A percentile compares a stretch with the other conserved stretches of the same genome.
phyloP scores from a whole-genome alignment of 2,113 vertebrate genomes.

The Trinectes maculatus region DNA sequence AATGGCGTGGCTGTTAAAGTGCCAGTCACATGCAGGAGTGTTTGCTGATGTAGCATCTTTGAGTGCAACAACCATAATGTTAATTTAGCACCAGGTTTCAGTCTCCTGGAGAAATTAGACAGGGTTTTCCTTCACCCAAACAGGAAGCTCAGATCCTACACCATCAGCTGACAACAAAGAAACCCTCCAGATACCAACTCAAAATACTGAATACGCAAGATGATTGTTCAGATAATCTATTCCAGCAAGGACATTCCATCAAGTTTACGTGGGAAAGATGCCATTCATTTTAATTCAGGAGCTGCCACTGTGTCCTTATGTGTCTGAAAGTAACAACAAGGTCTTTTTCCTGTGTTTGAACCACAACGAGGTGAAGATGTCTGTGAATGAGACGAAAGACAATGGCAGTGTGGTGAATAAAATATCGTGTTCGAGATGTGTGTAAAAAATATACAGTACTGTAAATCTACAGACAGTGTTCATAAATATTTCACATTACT shows the following conservation, averaged over 20 bases:
- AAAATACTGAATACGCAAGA: slow-evolving; percentile 27
- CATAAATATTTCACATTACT: slow-evolving; percentile 20
- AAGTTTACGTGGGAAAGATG: background rate
- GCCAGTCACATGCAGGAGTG: background rate
- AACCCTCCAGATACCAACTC: slow-evolving; percentile 23
- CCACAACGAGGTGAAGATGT: background rate
- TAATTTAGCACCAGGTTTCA: slow-evolving; percentile 9
- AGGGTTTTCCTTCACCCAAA: slow-evolving; percentile 30
- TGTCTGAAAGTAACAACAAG: slow-evolving; percentile 10
- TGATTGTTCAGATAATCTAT: slow-evolving; percentile 11
- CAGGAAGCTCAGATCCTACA: slow-evolving; percentile 52
- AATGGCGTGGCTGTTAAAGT: background rate
- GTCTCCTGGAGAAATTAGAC: slow-evolving; percentile 32
- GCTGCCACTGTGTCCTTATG: background rate
- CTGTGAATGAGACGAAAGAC: background rate
- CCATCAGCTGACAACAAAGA: slow-evolving; percentile 61
- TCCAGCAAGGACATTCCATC: background rate
- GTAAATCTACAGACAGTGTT: background rate
- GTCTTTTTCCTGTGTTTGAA: background rate
- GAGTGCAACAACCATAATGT: slow-evolving; percentile 1
- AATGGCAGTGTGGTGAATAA: background rate
- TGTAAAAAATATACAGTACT: background rate
- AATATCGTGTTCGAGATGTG: background rate
- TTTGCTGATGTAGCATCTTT: slow-evolving; percentile 28
- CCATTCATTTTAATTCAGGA: slow-evolving; percentile 15